Evolutionary conservation across 1,140 invertebrate genomes (phyloP).

Genomic region (Drosophila pseudoobscura): DNA sequence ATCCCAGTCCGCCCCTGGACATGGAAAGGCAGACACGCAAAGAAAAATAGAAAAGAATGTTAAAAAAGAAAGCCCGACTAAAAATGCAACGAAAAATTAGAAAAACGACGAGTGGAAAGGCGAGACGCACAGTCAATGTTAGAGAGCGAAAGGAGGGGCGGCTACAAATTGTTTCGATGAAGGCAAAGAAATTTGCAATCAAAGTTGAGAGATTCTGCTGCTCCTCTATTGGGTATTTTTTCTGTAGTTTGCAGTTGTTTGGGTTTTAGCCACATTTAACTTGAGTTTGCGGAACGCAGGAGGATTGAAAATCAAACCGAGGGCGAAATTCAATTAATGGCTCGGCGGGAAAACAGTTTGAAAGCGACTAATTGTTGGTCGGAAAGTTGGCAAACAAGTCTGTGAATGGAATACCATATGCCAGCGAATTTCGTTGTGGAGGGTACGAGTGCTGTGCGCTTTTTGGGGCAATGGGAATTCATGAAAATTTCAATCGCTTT

Average conservation of each 20-base stretch:
- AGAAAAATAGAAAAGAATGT: constrained; percentile 13
- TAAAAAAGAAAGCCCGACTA: constrained; percentile 15
- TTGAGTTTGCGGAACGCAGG: constrained; percentile 15
- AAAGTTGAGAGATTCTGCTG: constrained; percentile 62
- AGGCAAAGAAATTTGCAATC: constrained; percentile 72
- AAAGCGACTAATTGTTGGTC: constrained; percentile 46
- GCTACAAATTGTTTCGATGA: constrained; percentile 52
- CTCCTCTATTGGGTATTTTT: constrained; percentile 23
- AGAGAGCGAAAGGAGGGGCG: constrained; percentile 11
- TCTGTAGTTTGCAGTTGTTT: constrained; percentile 11
- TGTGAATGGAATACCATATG: neutral
- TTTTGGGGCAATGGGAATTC: constrained; percentile 32
- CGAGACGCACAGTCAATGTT: constrained; percentile 3
- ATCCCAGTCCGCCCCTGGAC: constrained; percentile 13
- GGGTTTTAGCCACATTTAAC: constrained; percentile 39
- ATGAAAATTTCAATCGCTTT: constrained; percentile 69
- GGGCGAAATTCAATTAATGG: constrained; percentile 69
- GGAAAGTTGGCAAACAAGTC: constrained; percentile 17
- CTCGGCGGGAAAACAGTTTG: constrained; percentile 19
- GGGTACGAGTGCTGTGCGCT: constrained; percentile 4
- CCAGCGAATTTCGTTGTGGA: neutral
- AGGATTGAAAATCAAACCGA: constrained; percentile 67
- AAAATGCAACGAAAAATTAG: constrained; percentile 52
- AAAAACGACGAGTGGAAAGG: constrained; percentile 22
- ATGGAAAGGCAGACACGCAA: constrained; percentile 1